Evolutionary conservation across 2,888 invertebrate genomes (phyloP).

Genomic region (Drosophila atripex): DNA sequence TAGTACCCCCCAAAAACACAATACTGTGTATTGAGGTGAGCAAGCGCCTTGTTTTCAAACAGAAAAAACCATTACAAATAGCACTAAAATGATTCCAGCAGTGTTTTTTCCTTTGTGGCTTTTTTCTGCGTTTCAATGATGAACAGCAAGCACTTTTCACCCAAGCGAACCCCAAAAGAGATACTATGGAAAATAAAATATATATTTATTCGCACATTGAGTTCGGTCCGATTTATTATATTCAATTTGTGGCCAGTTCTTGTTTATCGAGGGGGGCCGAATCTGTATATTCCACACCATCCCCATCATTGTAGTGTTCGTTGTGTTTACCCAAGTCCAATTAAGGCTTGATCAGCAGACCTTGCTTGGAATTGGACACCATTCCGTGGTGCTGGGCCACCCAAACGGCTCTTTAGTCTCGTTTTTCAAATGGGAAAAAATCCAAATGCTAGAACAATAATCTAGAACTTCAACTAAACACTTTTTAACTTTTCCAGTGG

Average conservation of each 20-base stretch:
- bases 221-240: slow-evolving; percentile 74
- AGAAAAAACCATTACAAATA: slow-evolving; percentile 44
- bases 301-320: slow-evolving; percentile 13
- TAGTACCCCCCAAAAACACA: not conserved
- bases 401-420: slow-evolving; percentile 16
- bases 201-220: slow-evolving; percentile 69
- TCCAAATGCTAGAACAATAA: not conserved
- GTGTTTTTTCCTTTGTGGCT: slow-evolving; percentile 29
- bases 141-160: slow-evolving; percentile 33
- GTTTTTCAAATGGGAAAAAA: slow-evolving; percentile 1
- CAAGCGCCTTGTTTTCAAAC: slow-evolving; percentile 41
- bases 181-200: slow-evolving; percentile 31
- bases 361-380: slow-evolving; percentile 68
- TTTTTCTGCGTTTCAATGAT: slow-evolving; percentile 16
- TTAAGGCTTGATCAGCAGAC: slow-evolving; percentile 69
- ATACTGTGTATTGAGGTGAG: slow-evolving; percentile 12
- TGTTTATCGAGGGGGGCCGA: slow-evolving; percentile 51
- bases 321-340: slow-evolving; percentile 64
- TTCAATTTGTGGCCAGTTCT: slow-evolving; percentile 64
- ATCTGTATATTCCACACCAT: slow-evolving; percentile 27
- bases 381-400: slow-evolving; percentile 30
- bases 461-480: not conserved
- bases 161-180: slow-evolving; percentile 48
- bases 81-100: slow-evolving; percentile 41
- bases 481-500: slow-evolving; percentile 87